Conservation (phyloP, 2,113 vertebrate genomes). For the Scytalopus superciliaris region DNA sequence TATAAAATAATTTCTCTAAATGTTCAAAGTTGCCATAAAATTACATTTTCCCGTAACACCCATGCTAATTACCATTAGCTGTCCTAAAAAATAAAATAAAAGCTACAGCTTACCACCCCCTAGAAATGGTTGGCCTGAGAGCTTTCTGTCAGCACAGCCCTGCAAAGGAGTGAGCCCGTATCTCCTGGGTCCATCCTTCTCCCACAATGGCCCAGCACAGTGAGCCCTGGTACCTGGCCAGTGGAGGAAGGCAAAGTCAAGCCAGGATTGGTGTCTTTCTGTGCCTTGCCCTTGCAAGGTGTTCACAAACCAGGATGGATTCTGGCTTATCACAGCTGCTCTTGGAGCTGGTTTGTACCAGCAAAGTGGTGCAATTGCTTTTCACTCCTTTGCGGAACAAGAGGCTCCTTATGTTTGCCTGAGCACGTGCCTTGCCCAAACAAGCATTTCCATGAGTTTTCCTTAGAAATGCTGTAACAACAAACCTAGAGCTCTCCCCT, state of each 20-base stretch:
- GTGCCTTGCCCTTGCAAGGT: background rate
- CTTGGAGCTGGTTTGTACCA: background rate
- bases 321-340: background rate
- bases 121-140: background rate
- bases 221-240: background rate
- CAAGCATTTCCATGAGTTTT: background rate
- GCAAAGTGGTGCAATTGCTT: accelerated
- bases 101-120: background rate
- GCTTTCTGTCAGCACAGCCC: background rate
- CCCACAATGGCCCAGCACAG: accelerated
- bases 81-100: background rate
- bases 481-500: background rate
- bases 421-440: background rate
- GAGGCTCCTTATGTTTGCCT: background rate
- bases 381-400: background rate
- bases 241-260: background rate
- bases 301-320: background rate
- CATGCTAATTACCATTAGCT: background rate
- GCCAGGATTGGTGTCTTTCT: background rate
- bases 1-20: background rate
- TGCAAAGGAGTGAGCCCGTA: background rate
- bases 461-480: background rate
- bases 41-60: background rate
- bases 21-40: background rate
- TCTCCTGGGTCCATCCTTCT: background rate